Base-by-base conservation (phyloP, 1,140 invertebrate genomes). In the Cyrtorhinus lividipennis region DNA sequence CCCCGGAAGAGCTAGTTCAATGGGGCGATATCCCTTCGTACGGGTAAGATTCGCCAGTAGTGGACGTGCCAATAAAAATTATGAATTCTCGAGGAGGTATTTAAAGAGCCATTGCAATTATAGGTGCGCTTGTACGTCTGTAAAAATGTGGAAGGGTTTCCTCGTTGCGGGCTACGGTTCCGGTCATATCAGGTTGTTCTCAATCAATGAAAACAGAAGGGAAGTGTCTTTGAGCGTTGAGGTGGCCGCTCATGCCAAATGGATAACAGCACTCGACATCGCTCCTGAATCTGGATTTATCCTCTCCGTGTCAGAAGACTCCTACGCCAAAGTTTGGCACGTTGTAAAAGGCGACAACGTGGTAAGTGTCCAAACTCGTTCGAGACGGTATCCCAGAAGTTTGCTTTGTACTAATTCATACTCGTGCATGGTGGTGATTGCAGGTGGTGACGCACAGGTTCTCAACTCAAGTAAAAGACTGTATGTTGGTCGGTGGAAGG, bases 181-280 rank as follows among this genome's bases (percentile, higher is more conserved):
- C 20, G 78, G 78, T n/a, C 76, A 78, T 64, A 64, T 79, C 13
- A 63, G 74, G 46, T 61, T 78, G 1, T 78, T 73, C 67, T 69
- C 68, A 22, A 56, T 66, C 1, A 44, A 64, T 38, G 64, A 63
- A 22, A 24, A 57, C n/a, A 62, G 27, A 26, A 45, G 45, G 56
- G 60, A 71, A 24, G 74, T 73, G 8, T 62, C 66, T 30, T 61
- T 77, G 1, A 59, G 70, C 1, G 70, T 74, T 13, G 77, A 78
- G 64, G 71, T 76, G 8, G 69, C 71, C 38, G 78, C 76, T 25
- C 78, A 80, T 68, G 75, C 75, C 44, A 67, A 72, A 27, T 72
- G 72, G 68, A 73, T 79, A 23, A 78, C 75, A 61, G 71, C 73
- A 3, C 56, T 79, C 18, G 74, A 78, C 66, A 63, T 79, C 24